Conservation (phyloP, 2,888 invertebrate genomes). For the Euproctis similis region DNA sequence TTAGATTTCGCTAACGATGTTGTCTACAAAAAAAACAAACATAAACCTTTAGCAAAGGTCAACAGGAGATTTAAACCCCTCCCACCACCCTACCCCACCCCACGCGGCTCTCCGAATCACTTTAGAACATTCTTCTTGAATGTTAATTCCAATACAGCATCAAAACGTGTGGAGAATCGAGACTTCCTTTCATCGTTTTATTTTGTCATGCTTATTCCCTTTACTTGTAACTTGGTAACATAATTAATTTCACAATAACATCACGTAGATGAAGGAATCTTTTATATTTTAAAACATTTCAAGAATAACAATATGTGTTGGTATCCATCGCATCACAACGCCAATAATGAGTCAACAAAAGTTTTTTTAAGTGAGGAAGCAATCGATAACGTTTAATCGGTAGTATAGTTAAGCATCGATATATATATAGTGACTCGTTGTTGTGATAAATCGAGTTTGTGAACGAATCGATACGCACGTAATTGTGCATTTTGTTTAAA, state of each 20-base stretch:
- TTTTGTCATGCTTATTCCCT: conserved; percentile 26
- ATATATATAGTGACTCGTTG: conserved; percentile 22
- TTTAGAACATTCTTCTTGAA: too few species aligned
- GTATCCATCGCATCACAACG: too few species aligned
- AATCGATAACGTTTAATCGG: conserved; percentile 10
- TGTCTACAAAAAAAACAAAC: conserved; percentile 17
- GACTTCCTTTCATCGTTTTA: conserved; percentile 28
- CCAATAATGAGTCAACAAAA: conserved; percentile 4
- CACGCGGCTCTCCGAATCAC: too few species aligned
- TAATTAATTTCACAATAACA: conserved; percentile 55
- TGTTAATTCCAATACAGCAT: conserved; percentile 14
- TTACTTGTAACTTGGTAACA: too few species aligned
- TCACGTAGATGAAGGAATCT: conserved; percentile 44
- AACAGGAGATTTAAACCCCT: conserved; percentile 14
- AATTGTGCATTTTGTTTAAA: conserved; percentile 17
- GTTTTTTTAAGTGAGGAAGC: conserved; percentile 5
- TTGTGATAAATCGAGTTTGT: conserved; percentile 23
- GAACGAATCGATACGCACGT: conserved; percentile 42
- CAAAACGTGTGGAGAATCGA: conserved; percentile 26
- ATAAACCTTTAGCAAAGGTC: conserved; percentile 18
- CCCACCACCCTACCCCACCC: conserved; percentile 27
- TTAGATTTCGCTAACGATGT: conserved; percentile 14
- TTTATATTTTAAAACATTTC: conserved; percentile 23
- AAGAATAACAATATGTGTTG: too few species aligned
- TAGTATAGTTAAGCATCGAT: conserved; percentile 24